These are phyloP conservation scores for Adelosebastes latens DNA, from an alignment of 2,797 vertebrate genomes.

Conservation along the genomic window DNA sequence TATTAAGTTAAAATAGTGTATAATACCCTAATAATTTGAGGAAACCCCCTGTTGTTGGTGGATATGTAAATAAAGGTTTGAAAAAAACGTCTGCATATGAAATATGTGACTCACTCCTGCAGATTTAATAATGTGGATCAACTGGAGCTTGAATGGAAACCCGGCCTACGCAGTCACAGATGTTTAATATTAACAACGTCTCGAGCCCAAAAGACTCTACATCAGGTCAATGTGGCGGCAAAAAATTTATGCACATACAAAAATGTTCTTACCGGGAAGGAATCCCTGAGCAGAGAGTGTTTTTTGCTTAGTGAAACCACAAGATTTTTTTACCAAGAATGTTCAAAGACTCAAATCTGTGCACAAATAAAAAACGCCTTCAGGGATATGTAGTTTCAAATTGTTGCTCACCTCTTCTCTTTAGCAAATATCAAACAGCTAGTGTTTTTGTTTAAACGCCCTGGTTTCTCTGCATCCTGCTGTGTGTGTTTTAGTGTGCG, in stretches of 20 bases:
- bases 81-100: constrained; percentile 10
- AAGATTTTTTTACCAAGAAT: constrained; percentile 9
- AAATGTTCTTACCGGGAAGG: constrained; percentile 1
- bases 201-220: constrained; percentile 7
- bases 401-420: not conserved
- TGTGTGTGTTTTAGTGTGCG: not conserved
- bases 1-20: not conserved
- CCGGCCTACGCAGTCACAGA: constrained; percentile 18
- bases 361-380: constrained; percentile 26
- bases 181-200: constrained; percentile 32
- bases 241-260: constrained; percentile 1
- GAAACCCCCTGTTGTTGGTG: constrained; percentile 29
- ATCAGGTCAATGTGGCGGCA: constrained; percentile 27
- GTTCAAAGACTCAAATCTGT: constrained; percentile 10
- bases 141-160: constrained; percentile 41
- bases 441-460: constrained; percentile 15
- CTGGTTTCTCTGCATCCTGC: not conserved
- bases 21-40: not conserved
- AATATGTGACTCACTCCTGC: constrained; percentile 49
- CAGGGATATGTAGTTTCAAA: not conserved
- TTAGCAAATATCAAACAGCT: constrained; percentile 24
- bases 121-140: constrained; percentile 51
- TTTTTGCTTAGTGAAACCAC: constrained; percentile 5
- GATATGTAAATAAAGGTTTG: constrained; percentile 33
- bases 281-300: not conserved